phyloP scores from a whole-genome alignment of 1,140 invertebrate genomes.

The Lepidurus apus region DNA sequence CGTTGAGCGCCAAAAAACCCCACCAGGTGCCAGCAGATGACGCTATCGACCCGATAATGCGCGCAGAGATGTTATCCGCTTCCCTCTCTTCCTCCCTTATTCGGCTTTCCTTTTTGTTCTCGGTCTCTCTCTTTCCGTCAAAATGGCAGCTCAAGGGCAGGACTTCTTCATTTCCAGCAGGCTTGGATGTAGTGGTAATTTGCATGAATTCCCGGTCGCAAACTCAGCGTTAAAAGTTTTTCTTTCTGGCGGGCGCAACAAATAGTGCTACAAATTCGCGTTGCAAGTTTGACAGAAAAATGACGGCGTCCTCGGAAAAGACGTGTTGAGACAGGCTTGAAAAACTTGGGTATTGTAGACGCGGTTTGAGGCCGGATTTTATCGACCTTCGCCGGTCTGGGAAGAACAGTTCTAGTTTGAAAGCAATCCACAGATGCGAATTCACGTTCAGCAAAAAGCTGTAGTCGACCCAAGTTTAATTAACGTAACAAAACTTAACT shows the following conservation, averaged over 20 bases:
- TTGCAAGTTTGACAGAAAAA: neutral
- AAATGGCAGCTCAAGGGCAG: conserved; percentile 18
- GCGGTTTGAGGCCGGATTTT: conserved; percentile 13
- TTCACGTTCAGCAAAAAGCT: neutral
- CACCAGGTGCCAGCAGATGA: neutral
- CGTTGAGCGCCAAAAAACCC: neutral
- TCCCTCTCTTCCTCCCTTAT: neutral
- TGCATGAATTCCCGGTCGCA: neutral
- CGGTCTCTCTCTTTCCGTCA: neutral
- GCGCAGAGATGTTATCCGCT: neutral
- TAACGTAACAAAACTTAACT: neutral
- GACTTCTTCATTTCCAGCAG: conserved; percentile 11
- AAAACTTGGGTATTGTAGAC: neutral
- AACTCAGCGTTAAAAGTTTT: neutral
- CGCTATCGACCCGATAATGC: neutral
- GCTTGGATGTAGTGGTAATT: neutral
- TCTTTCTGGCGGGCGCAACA: neutral
- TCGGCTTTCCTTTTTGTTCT: neutral
- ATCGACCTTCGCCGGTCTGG: neutral
- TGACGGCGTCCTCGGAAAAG: neutral
- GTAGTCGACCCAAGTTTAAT: neutral
- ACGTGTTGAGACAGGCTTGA: neutral
- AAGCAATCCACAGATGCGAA: neutral
- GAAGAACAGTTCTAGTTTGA: neutral
- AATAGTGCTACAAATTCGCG: neutral